Evolutionary conservation across 2,113 vertebrate species (phyloP).

Genomic region (Micronisus gabar): DNA sequence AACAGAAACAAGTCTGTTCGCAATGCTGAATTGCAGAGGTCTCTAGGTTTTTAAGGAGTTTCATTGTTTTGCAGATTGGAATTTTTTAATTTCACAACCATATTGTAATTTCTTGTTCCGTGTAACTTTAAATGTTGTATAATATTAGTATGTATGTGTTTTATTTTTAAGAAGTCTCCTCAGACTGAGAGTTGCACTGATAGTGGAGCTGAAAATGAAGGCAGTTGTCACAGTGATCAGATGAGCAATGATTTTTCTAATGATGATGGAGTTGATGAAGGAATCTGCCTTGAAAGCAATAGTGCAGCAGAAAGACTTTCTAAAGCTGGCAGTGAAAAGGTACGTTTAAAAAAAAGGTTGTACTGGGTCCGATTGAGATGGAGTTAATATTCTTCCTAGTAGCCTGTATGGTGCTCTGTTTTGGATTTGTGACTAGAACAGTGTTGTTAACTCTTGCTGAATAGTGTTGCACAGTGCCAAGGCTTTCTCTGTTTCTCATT

Average conservation of each 20-base stretch:
- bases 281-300: conserved; percentile 93
- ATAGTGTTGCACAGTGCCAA: neutral
- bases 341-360: conserved; percentile 19
- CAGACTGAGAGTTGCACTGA: conserved; percentile 99
- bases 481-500: neutral
- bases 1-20: neutral
- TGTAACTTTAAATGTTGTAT: neutral
- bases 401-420: neutral
- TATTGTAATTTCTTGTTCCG: neutral
- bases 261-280: conserved; percentile 95
- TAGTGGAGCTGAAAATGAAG: conserved; percentile 98
- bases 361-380: neutral
- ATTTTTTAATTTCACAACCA: neutral
- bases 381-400: neutral
- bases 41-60: neutral
- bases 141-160: conserved; percentile 9
- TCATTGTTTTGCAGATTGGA: neutral
- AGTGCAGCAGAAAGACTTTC: conserved; percentile 86
- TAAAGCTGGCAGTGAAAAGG: conserved; percentile 87
- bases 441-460: neutral
- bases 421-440: neutral
- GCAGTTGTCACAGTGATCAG: conserved; percentile 99
- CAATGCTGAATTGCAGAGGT: neutral
- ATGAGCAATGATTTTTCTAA: conserved; percentile 99
- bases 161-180: conserved; percentile 90